Conservation (phyloP, 2,113 vertebrate species). For the Semicossyphus pulcher region DNA sequence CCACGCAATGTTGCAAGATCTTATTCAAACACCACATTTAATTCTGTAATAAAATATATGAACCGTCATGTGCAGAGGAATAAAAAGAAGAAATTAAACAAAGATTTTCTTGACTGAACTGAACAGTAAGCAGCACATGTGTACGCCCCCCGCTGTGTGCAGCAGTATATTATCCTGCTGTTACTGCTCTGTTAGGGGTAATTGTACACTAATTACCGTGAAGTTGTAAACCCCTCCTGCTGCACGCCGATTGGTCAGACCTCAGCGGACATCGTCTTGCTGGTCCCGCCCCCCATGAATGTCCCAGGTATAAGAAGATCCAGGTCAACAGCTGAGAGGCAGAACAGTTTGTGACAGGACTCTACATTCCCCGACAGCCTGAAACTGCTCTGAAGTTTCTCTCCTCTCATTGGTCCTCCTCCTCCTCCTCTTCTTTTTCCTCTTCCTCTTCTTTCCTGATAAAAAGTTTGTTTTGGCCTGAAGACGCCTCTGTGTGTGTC, state of each 20-base stretch:
- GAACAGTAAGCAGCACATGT: no score
- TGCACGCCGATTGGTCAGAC: conserved; percentile 72
- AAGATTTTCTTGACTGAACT: no score
- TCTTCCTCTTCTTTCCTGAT: not conserved
- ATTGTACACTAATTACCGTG: conserved; percentile 75
- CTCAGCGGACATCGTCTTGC: not conserved
- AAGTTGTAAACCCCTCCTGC: conserved; percentile 74
- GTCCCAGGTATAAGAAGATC: conserved; percentile 64
- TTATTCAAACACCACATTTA: no score
- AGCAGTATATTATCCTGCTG: conserved; percentile 17
- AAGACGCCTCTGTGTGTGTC: not conserved
- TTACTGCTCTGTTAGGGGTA: conserved; percentile 53
- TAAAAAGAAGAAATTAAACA: no score
- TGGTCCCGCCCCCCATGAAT: conserved; percentile 48
- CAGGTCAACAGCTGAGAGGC: conserved; percentile 43
- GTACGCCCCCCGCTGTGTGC: not conserved
- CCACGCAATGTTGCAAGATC: no score
- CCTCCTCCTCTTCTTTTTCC: not conserved
- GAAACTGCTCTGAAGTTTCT: not conserved
- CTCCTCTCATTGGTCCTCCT: not conserved
- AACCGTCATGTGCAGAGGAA: no score
- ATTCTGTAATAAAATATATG: no score
- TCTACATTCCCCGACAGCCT: conserved; percentile 40
- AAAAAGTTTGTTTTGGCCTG: not conserved
- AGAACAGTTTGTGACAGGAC: conserved; percentile 55